A percentile compares a stretch with the other conserved stretches of the same genome.
Conservation (phyloP, 2,888 invertebrate genomes). For the Cacoxenus indagator region DNA sequence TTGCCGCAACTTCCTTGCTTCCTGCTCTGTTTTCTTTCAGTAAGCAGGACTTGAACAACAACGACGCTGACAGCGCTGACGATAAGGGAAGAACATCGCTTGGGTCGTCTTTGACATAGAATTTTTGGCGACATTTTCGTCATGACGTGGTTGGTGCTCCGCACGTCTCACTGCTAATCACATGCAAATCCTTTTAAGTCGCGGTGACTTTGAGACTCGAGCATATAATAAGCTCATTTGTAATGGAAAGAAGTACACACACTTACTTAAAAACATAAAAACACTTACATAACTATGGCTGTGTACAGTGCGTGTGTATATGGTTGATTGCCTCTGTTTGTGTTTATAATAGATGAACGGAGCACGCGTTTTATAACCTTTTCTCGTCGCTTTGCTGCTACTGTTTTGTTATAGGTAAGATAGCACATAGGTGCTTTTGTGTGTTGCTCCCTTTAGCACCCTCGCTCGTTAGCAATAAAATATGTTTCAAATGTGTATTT, state of each 20-base stretch:
- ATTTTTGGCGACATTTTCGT: neutral
- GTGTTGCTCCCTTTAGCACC: conserved; percentile 29
- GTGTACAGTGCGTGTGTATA: conserved; percentile 10
- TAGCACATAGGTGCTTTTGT: neutral
- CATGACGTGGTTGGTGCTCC: conserved; percentile 20
- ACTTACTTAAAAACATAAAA: conserved; percentile 17
- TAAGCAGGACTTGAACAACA: no score
- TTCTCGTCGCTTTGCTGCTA: conserved; percentile 44
- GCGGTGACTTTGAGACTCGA: conserved; percentile 61
- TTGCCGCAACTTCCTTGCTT: no score
- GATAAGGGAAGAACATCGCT: no score
- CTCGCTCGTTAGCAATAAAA: conserved; percentile 48
- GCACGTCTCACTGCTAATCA: conserved; percentile 54
- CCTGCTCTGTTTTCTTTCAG: no score
- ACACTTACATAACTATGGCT: neutral
- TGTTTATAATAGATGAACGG: conserved; percentile 58
- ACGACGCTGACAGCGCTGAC: no score
- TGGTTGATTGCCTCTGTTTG: conserved; percentile 34
- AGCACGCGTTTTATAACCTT: conserved; percentile 59
- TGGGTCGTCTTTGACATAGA: no score
- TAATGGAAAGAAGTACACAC: conserved; percentile 50
- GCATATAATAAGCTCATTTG: conserved; percentile 64
- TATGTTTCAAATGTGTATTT: conserved; percentile 64
- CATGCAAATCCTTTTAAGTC: conserved; percentile 64
- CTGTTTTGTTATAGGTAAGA: conserved; percentile 11